These are phyloP conservation scores for Drosophila miranda DNA, from an alignment of 1,140 invertebrate species.

Conservation along the genomic window DNA sequence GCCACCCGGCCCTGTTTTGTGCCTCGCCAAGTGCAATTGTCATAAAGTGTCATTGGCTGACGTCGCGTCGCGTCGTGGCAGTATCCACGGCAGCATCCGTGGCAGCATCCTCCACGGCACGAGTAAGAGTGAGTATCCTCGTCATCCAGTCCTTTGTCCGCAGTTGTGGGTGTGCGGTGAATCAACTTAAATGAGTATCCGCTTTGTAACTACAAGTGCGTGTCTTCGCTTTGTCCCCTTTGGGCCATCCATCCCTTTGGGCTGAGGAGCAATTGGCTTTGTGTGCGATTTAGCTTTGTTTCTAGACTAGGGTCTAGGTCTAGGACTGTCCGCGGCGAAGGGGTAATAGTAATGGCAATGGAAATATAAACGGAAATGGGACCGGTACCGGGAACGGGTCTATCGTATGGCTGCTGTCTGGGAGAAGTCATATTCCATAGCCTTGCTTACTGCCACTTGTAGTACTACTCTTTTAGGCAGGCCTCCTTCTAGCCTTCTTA, in stretches of 20 bases:
- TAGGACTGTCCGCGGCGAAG: conserved; percentile 9
- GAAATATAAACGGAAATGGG: neutral
- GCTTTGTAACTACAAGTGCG: conserved; percentile 68
- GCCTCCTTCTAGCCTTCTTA: too few species aligned
- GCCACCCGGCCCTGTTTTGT: conserved; percentile 31
- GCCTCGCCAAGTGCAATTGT: conserved; percentile 77
- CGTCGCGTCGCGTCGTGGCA: conserved; percentile 25
- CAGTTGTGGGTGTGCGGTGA: conserved; percentile 67
- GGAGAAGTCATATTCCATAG: too few species aligned
- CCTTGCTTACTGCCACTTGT: too few species aligned
- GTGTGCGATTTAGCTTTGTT: conserved; percentile 65
- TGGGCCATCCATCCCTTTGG: neutral
- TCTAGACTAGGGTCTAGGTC: conserved; percentile 36
- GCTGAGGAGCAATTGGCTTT: conserved; percentile 43
- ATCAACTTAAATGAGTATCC: conserved; percentile 81
- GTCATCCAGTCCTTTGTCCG: conserved; percentile 33
- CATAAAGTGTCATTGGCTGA: conserved; percentile 80
- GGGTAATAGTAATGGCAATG: conserved; percentile 3
- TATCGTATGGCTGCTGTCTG: too few species aligned
- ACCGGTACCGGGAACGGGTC: neutral
- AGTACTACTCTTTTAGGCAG: too few species aligned
- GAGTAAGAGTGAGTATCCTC: conserved; percentile 1
- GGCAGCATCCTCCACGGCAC: neutral
- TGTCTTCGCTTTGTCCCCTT: conserved; percentile 42
- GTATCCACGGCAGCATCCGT: neutral